Evolutionary conservation across 2,888 invertebrate species (phyloP).

Genomic region (Drosophila pseudotalamancana): DNA sequence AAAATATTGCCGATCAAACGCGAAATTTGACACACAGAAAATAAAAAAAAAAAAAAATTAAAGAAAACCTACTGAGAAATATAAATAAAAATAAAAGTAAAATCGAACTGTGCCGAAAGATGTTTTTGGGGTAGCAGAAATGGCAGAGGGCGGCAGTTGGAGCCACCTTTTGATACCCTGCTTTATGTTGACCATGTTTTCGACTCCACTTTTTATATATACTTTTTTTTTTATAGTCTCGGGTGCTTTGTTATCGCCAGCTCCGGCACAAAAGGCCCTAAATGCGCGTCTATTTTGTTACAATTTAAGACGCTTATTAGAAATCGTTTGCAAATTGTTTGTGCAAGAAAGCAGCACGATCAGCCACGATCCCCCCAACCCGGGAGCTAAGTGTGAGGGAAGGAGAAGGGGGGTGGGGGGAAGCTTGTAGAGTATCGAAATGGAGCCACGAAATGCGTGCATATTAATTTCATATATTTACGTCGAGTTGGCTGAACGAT

Average conservation of each 20-base stretch:
- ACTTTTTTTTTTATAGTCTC: not conserved
- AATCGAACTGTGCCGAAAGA: no score
- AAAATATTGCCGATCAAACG: constrained; percentile 59
- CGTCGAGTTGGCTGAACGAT: constrained; percentile 44
- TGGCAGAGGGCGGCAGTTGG: constrained; percentile 29
- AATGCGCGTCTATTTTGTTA: constrained; percentile 78
- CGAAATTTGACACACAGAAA: constrained; percentile 67
- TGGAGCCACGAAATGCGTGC: constrained; percentile 79
- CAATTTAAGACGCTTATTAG: constrained; percentile 80
- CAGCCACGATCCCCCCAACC: constrained; percentile 6
- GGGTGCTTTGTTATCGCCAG: constrained; percentile 57
- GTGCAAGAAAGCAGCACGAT: constrained; percentile 68
- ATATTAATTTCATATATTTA: constrained; percentile 80
- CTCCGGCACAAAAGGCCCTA: constrained; percentile 68
- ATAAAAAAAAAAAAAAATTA: constrained; percentile 29
- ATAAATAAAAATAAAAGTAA: constrained; percentile 7
- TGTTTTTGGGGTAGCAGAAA: constrained; percentile 18
- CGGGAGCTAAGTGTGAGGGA: constrained; percentile 25
- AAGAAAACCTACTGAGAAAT: constrained; percentile 31
- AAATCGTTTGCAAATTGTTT: constrained; percentile 80
- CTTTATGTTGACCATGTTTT: constrained; percentile 47
- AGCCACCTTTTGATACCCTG: constrained; percentile 64
- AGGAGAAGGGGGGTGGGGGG: not conserved
- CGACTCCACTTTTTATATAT: constrained; percentile 23
- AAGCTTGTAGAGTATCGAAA: constrained; percentile 18